phyloP scores from a whole-genome alignment of 2,888 invertebrate species.

The Nomada goodeniana region DNA sequence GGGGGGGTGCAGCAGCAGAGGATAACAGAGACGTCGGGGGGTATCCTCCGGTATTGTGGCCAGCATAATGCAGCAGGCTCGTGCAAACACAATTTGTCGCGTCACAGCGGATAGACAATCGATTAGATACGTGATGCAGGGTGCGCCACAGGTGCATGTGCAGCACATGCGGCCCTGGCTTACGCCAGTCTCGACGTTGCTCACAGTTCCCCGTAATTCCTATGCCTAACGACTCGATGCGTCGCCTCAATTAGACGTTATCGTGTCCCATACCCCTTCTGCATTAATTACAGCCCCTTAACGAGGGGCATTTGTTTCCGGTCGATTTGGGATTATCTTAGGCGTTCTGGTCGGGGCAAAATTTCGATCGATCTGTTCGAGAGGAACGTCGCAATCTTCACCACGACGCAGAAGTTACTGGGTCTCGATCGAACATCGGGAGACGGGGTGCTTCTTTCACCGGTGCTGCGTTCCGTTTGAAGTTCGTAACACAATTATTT shows the following conservation, averaged over 20 bases:
- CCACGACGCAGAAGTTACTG: no score
- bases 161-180: conserved; percentile 55
- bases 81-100: conserved; percentile 78
- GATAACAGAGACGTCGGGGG: conserved; percentile 2
- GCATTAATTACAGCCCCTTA: background rate
- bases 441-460: no score
- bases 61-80: conserved; percentile 56
- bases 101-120: conserved; percentile 79
- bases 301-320: background rate
- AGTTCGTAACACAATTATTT: no score
- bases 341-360: no score
- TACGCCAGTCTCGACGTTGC: conserved; percentile 56
- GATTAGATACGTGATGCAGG: conserved; percentile 72
- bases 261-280: conserved; percentile 15
- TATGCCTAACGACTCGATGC: conserved; percentile 52
- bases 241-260: conserved; percentile 50
- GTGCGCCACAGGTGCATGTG: conserved; percentile 74
- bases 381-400: no score
- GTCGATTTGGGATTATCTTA: no score
- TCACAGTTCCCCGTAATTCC: conserved; percentile 57
- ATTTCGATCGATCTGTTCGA: no score
- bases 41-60: conserved; percentile 47
- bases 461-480: no score
- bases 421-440: no score
- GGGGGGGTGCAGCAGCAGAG: background rate